phyloP scores from a whole-genome alignment of 2,113 vertebrate species.

The Lichenostomus cassidix region DNA sequence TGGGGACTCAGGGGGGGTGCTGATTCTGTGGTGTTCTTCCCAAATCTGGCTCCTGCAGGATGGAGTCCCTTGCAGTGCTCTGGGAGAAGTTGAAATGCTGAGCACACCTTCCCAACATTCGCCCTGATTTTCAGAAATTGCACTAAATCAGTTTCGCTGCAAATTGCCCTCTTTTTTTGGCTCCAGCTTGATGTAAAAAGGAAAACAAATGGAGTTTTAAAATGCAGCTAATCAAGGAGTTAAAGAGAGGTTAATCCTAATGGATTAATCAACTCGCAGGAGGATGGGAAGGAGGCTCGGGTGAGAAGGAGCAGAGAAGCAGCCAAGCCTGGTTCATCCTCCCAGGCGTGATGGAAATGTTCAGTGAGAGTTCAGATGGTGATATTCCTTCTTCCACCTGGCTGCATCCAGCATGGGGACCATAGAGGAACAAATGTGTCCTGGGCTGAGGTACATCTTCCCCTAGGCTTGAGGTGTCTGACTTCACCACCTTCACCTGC shows the following conservation, averaged over 20 bases:
- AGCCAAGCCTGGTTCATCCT: not conserved
- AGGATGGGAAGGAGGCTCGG: not conserved
- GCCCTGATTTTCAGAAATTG: slow-evolving; percentile 75
- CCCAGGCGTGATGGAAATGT: not conserved
- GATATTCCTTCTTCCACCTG: not conserved
- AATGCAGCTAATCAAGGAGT: slow-evolving; percentile 78
- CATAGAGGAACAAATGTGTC: not conserved
- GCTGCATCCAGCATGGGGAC: not conserved
- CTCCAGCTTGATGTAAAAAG: slow-evolving; percentile 69
- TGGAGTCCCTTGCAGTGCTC: not conserved
- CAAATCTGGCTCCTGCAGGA: not conserved
- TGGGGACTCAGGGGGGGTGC: not conserved
- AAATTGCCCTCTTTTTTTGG: slow-evolving; percentile 72
- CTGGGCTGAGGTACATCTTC: not conserved
- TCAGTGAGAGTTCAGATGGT: not conserved
- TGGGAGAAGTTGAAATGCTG: slow-evolving; percentile 52
- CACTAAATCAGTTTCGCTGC: slow-evolving; percentile 66
- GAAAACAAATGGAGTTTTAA: slow-evolving; percentile 76
- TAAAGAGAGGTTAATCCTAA: slow-evolving; percentile 77
- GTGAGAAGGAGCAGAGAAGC: not conserved
- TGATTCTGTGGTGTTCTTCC: not conserved
- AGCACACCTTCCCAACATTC: not conserved
- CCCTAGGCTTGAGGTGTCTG: not conserved
- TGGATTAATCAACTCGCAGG: slow-evolving; percentile 71
- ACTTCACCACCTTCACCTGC: not conserved